Evolutionary conservation across 2,888 invertebrate species (phyloP), one percentile per base, ranked within the genome.

Genomic region (Acronicta alni): DNA sequence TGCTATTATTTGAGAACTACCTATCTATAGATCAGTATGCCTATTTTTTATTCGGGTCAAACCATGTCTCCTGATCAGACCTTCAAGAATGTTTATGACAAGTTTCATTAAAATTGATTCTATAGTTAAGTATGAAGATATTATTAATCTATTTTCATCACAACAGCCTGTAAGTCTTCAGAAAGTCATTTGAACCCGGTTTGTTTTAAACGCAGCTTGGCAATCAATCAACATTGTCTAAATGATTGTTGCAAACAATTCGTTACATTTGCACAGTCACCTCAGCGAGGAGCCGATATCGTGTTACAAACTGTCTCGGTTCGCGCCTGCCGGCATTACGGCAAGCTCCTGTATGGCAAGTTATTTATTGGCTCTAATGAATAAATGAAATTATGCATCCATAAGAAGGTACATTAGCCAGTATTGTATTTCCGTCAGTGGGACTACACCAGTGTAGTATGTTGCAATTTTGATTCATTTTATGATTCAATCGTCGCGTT

Each of bases 241-340:
- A 75, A 72, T 70, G 57, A 79, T 77, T 76, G 79, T 72, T 73
- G 68, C 74, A 72, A 82, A 81, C 83, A 80, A 84, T 84, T 83
- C 72, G 78, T 79, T 75, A 71, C 71, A 70, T 75, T 69, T 68
- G 73, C 78, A 55, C 62, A 79, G 78, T 80, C 77, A 77, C 67
- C 67, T 67, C 60, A 38, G 35, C 6, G 7, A 35, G 35, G 54
- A 58, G 63, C 57, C 67, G 67, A 75, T 79, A 83, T 82, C 77
- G 68, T 66, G 72, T 77, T 76, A 67, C 72, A 59, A 71, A 63
- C 77, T 80, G 79, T 53, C 57, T 61, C 67, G 66, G 56, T 67
- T 38, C 43, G 37, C 68, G 46, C 62, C 57, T 52, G 55, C 59
- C 51, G 12, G n/a, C 46, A 58, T 48, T 49, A 42, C 55, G 41